Conservation (phyloP, 2,888 invertebrate genomes). For the Rhogogaster chlorosoma region DNA sequence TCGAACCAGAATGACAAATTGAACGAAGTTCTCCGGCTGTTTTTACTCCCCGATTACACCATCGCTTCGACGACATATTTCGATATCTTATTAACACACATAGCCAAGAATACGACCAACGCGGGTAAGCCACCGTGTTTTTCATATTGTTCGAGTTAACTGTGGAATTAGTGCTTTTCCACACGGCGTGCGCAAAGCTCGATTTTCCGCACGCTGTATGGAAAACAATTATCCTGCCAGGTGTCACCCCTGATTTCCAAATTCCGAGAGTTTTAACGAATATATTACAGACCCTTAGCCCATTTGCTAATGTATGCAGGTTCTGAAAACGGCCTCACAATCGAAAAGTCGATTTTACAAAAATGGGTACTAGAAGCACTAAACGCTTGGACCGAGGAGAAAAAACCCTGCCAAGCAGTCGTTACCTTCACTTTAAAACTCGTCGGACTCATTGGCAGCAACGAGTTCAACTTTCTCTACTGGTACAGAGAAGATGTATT, state of each 20-base stretch:
- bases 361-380: constrained; percentile 70
- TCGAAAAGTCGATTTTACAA: constrained; percentile 57
- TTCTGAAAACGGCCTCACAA: neutral
- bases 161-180: no score
- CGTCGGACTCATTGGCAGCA: constrained; percentile 80
- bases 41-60: constrained; percentile 81
- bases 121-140: constrained; percentile 56
- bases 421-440: constrained; percentile 84
- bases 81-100: constrained; percentile 72
- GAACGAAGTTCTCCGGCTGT: constrained; percentile 80
- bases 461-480: constrained; percentile 82
- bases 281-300: neutral
- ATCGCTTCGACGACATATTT: constrained; percentile 75
- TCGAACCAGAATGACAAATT: constrained; percentile 78
- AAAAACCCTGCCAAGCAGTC: constrained; percentile 77
- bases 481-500: constrained; percentile 78
- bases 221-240: neutral
- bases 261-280: neutral
- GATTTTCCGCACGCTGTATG: no score
- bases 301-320: neutral
- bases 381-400: constrained; percentile 65
- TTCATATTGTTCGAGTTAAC: neutral
- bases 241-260: neutral
- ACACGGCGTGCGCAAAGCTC: no score
- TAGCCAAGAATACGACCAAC: constrained; percentile 59